A percentile compares a stretch with the other conserved stretches of the same genome.
Evolutionary conservation across 2,888 invertebrate genomes (phyloP).

Genomic region (Coelogynopora nodosa): DNA sequence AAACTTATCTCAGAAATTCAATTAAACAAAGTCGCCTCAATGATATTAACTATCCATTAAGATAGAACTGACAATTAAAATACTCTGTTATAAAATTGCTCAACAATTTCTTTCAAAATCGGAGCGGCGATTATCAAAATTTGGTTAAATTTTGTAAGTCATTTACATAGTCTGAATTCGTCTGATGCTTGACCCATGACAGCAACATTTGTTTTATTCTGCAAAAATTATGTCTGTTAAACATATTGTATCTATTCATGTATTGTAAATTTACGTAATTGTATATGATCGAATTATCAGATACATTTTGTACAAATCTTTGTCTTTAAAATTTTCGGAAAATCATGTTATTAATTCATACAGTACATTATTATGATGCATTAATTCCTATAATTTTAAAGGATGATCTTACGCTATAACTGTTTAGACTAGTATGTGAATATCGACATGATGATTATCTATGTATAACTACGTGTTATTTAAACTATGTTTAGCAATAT

Average conservation of each 20-base stretch:
- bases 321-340: background rate
- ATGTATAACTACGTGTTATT: too few relatives aligned
- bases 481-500: too few relatives aligned
- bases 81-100: slow-evolving; percentile 8
- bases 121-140: background rate
- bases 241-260: too few relatives aligned
- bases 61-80: background rate
- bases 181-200: too few relatives aligned
- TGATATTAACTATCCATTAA: background rate
- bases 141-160: background rate
- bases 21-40: slow-evolving; percentile 6
- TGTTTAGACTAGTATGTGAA: background rate
- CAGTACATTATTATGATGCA: background rate
- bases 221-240: too few relatives aligned
- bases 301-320: too few relatives aligned
- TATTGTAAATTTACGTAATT: too few relatives aligned
- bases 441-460: too few relatives aligned
- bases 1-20: slow-evolving; percentile 26
- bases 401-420: background rate
- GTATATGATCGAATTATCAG: too few relatives aligned
- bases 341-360: slow-evolving; percentile 10
- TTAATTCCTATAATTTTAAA: background rate
- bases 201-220: too few relatives aligned
- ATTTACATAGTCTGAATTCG: background rate
- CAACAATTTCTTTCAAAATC: background rate